Evolutionary conservation across 92 coral and sea anemone species (phyloP).

Genomic region (Zoanthus gigantus): DNA sequence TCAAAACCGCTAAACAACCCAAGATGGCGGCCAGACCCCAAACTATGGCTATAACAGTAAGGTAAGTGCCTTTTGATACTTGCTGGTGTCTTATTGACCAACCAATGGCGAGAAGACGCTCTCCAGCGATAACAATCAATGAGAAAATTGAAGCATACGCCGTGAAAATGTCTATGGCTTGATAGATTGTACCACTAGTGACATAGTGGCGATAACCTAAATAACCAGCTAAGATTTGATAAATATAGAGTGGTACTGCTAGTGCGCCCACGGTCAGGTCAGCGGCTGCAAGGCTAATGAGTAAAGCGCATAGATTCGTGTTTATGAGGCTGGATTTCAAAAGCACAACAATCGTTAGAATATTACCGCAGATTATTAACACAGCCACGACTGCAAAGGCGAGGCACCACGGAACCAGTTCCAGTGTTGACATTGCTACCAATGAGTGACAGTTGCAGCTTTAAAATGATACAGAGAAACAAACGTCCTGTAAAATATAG

Average conservation of each 20-base stretch:
- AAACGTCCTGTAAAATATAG: not conserved
- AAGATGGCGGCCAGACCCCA: conserved; percentile 30
- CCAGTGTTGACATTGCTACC: conserved; percentile 14
- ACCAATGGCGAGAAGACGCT: conserved; percentile 18
- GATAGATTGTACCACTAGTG: not conserved
- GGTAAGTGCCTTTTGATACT: not conserved
- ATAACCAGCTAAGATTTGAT: not conserved
- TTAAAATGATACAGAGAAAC: not conserved
- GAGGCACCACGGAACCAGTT: conserved; percentile 42
- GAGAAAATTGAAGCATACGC: conserved; percentile 42
- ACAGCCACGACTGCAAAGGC: conserved; percentile 26
- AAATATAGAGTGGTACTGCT: conserved; percentile 32
- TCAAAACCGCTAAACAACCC: conserved; percentile 31
- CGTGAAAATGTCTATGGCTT: conserved; percentile 19
- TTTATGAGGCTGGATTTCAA: conserved; percentile 27
- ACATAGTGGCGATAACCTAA: not conserved
- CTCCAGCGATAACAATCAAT: conserved; percentile 23
- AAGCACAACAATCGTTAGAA: conserved; percentile 36
- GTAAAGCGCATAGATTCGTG: conserved; percentile 26
- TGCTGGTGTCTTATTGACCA: conserved; percentile 25
- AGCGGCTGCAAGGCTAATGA: conserved; percentile 27
- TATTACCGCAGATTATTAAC: conserved; percentile 26
- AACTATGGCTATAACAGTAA: conserved; percentile 24
- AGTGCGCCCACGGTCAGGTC: conserved; percentile 47
- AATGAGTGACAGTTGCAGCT: not conserved